These are phyloP conservation scores for Brachypteracias leptosomus DNA, from an alignment of 2,113 vertebrate species.

Conservation along the genomic window DNA sequence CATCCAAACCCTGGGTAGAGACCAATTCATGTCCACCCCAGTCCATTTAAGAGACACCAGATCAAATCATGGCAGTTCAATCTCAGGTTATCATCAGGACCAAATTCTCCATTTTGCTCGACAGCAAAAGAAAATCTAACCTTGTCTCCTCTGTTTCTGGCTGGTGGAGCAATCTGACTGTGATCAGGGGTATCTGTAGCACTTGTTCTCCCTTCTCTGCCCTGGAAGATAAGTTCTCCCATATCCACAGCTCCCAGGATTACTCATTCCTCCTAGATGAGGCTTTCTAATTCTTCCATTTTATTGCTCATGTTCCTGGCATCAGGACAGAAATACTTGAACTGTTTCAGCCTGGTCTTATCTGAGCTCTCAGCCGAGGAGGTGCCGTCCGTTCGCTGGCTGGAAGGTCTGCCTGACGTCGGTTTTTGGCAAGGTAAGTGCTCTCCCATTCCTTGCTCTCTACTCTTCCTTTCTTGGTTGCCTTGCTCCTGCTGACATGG, in stretches of 20 bases:
- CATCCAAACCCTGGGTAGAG: neutral
- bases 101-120: neutral
- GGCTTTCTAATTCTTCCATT: slow-evolving; percentile 53
- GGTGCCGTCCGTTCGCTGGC: slow-evolving; percentile 37
- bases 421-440: slow-evolving; percentile 14
- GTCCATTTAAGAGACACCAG: neutral
- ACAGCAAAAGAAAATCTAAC: neutral
- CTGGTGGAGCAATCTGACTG: neutral
- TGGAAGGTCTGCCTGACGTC: slow-evolving; percentile 17
- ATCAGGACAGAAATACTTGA: slow-evolving; percentile 39
- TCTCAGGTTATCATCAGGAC: neutral
- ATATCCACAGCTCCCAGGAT: slow-evolving; percentile 20
- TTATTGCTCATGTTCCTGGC: slow-evolving; percentile 63
- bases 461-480: slow-evolving; percentile 64
- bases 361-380: slow-evolving; percentile 48
- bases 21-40: neutral
- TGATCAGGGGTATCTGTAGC: neutral
- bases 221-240: neutral
- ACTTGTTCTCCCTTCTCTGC: slow-evolving; percentile 8
- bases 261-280: slow-evolving; percentile 62
- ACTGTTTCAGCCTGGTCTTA: slow-evolving; percentile 55
- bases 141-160: neutral
- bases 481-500: slow-evolving; percentile 1
- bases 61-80: accelerated
- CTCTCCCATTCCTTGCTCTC: neutral